phyloP scores from a whole-genome alignment of 2,113 vertebrate genomes.

The Myodes glareolus region DNA sequence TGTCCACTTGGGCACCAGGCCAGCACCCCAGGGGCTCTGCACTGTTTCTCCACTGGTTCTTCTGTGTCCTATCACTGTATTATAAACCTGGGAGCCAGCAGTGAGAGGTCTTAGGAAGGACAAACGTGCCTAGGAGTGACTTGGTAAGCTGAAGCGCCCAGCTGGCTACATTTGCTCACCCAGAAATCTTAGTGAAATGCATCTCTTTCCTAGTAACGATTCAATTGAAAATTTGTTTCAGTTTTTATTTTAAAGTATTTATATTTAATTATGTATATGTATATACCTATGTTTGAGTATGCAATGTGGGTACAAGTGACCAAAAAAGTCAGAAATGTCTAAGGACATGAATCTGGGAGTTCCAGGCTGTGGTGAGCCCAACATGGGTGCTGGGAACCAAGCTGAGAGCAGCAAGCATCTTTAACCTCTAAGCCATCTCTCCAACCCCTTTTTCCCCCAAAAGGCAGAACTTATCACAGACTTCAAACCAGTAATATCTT shows the following conservation, averaged over 20 bases:
- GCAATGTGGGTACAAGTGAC: neutral
- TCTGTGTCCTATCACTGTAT: neutral
- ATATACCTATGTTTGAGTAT: neutral
- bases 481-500: neutral
- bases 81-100: neutral
- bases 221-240: neutral
- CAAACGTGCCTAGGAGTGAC: neutral
- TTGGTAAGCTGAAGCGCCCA: neutral
- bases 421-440: neutral
- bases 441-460: accelerated
- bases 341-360: neutral
- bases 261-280: neutral
- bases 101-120: neutral
- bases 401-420: neutral
- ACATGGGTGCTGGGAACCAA: neutral
- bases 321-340: neutral
- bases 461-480: accelerated
- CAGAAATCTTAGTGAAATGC: neutral
- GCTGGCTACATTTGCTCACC: neutral
- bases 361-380: neutral
- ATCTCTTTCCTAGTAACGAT: neutral
- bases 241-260: neutral
- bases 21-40: neutral
- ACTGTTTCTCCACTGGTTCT: accelerated
- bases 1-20: neutral